Conservation (phyloP, 2,888 invertebrate species). For the Synanthedon formicaeformis region DNA sequence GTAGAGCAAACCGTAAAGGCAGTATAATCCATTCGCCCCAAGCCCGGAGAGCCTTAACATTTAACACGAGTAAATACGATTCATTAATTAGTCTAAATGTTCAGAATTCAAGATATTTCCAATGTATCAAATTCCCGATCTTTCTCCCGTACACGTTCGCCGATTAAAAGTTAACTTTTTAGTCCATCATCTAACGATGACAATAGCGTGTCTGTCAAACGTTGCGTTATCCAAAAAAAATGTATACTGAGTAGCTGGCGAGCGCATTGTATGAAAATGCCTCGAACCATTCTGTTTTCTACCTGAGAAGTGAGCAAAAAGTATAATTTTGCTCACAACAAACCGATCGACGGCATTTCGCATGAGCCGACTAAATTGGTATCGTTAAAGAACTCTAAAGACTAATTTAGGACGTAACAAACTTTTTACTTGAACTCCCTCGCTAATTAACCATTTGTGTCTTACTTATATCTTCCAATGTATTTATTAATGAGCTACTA, state of each 20-base stretch:
- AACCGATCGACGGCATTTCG: slow-evolving; percentile 42
- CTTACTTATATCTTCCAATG: neutral
- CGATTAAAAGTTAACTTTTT: slow-evolving; percentile 55
- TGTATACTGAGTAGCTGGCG: slow-evolving; percentile 53
- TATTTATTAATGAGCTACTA: slow-evolving; percentile 17
- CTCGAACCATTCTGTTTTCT: slow-evolving; percentile 46
- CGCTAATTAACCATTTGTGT: slow-evolving; percentile 13
- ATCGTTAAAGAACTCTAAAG: slow-evolving; percentile 52
- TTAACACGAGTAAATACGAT: neutral
- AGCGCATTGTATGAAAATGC: slow-evolving; percentile 69
- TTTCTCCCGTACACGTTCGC: slow-evolving; percentile 43
- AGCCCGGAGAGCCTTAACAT: too few relatives aligned
- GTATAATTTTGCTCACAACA: slow-evolving; percentile 55
- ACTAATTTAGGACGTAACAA: slow-evolving; percentile 55
- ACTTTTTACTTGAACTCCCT: slow-evolving; percentile 39
- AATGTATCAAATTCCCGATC: slow-evolving; percentile 18
- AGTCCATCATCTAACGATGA: slow-evolving; percentile 60
- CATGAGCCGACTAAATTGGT: slow-evolving; percentile 48
- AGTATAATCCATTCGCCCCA: too few relatives aligned
- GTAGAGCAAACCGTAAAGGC: too few relatives aligned
- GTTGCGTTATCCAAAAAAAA: slow-evolving; percentile 53
- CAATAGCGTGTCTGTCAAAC: slow-evolving; percentile 65
- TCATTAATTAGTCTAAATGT: neutral
- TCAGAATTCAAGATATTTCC: neutral
- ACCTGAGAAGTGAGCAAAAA: slow-evolving; percentile 63